Evolutionary conservation across 2,113 vertebrate species (phyloP).

Genomic region (Sterna hirundo): DNA sequence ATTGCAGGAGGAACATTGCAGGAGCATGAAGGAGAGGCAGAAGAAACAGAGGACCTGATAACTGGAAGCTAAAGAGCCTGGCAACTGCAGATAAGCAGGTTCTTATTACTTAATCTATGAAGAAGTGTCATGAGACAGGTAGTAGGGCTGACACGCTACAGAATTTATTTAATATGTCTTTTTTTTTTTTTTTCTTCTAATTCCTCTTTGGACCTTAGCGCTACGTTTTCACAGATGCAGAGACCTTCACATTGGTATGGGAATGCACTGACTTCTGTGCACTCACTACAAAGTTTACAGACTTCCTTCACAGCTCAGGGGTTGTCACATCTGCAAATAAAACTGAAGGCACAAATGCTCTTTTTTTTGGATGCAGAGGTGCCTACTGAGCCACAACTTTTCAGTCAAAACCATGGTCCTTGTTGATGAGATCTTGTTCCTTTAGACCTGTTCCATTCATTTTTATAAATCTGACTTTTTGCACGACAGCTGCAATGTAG

Average conservation of each 20-base stretch:
- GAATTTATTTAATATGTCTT: neutral
- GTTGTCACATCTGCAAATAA: neutral
- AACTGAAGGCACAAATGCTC: neutral
- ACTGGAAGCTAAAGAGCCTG: neutral
- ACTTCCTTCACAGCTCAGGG: neutral
- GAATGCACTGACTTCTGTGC: neutral
- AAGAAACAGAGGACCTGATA: neutral
- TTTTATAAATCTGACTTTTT: neutral
- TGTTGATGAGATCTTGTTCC: neutral
- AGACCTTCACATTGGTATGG: neutral
- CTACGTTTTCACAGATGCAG: neutral
- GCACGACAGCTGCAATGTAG: neutral
- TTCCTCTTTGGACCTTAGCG: neutral
- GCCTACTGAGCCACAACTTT: neutral
- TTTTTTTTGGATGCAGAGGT: neutral
- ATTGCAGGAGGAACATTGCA: neutral
- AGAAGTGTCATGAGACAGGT: neutral
- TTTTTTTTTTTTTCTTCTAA: neutral
- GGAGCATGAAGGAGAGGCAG: neutral
- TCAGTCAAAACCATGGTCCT: neutral
- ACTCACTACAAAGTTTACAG: neutral
- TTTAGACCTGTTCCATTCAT: neutral
- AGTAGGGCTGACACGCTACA: neutral
- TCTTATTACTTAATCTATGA: neutral
- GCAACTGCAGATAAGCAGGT: neutral